Base-by-base conservation (phyloP, 2,113 vertebrate genomes). In the Macquaria ambigua region DNA sequence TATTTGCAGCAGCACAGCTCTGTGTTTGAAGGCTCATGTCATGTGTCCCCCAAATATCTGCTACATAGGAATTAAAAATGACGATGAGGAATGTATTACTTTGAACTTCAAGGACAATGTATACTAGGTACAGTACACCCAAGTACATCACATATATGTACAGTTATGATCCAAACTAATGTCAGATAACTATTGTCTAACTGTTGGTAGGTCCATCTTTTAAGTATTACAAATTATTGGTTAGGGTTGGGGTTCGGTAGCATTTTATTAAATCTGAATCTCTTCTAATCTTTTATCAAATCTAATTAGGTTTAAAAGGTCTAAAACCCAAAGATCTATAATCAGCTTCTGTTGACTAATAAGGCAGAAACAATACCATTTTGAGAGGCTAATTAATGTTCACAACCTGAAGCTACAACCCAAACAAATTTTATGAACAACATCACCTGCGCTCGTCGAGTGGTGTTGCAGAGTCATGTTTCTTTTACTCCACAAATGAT, bases 11-110 rank as follows among this genome's bases (percentile, higher is more conserved):
- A 58, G 53, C 34, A 46, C 34, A 71, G 15, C 31, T 28, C 46
- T 56, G 56, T 61, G 25, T 62, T 31, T 59, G 37, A 74, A 46
- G 6, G 41, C 48, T 74, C 10, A 28, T 18, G 12, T 48, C 34
- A 72, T 1, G 1, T 53, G 50, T 46, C 8, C 20, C 16, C 20
- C n/a, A 43, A 63, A 81, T 6, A 41, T 39, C 59, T 62, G 23
- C 66, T 21, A 34, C 21, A 28, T 6, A 56, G 16, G 11, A 84
- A 41, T 25, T 21, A 39, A 37, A 79, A 87, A 46, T 76, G 23
- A 53, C n/a, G 10, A n/a, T 23, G 34, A 31, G 31, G 56, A 80
- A 39, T 37, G 12, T 25, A 9, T 58, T 28, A 43, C 12, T 41
- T 28, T 31, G 12, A 28, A 12, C 28, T 74, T 41, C 3, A 53